Percentiles rank a stretch among this genome's conserved stretches.
Evolutionary conservation across 2,797 vertebrate species (phyloP).

Genomic region (Lepidocolaptes lacrymiger): DNA sequence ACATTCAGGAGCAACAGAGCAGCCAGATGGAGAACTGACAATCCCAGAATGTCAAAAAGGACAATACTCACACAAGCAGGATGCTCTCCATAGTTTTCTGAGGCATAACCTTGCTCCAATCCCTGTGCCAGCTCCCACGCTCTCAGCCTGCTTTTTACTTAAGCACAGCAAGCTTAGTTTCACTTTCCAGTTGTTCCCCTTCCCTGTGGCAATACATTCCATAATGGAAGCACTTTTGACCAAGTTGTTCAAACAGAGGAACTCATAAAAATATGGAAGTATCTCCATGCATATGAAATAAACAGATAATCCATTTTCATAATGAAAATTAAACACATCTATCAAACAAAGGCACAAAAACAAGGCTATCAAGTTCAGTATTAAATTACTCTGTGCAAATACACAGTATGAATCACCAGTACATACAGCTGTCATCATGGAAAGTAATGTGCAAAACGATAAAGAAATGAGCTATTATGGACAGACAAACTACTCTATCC

Average conservation of each 20-base stretch:
- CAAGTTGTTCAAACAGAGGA: background rate
- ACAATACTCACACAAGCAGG: too few relatives aligned
- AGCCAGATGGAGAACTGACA: background rate
- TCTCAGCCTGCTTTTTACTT: background rate
- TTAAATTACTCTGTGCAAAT: background rate
- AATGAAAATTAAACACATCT: background rate
- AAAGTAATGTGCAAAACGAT: background rate
- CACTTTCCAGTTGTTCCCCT: background rate
- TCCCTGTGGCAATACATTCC: background rate
- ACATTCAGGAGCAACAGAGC: background rate
- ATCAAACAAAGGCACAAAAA: background rate
- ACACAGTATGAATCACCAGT: background rate
- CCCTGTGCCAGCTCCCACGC: background rate
- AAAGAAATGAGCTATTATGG: background rate
- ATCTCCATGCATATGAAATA: slow-evolving; percentile 40
- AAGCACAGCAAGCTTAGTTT: background rate
- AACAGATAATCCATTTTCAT: slow-evolving; percentile 10
- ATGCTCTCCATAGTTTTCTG: background rate
- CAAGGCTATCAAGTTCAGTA: background rate
- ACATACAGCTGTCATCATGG: background rate
- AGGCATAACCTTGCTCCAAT: background rate
- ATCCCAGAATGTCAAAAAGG: background rate
- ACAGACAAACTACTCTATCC: background rate
- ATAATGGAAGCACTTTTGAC: background rate
- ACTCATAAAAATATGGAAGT: background rate